phyloP scores from a whole-genome alignment of 2,888 invertebrate species.

The Diabrotica balteata region DNA sequence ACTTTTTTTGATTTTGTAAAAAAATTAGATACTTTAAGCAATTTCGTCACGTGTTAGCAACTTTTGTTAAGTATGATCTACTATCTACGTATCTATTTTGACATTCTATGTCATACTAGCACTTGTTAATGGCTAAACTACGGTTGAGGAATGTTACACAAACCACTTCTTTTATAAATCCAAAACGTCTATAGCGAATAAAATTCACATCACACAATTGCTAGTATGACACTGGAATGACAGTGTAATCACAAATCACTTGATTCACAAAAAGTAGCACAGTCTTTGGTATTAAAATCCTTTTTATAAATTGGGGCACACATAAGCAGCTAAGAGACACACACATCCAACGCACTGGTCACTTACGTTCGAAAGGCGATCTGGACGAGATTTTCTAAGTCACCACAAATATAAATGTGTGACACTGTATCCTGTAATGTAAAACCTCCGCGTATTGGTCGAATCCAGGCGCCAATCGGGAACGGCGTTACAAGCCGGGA shows the following conservation, averaged over 20 bases:
- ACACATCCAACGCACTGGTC: slow-evolving; percentile 39
- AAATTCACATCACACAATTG: slow-evolving; percentile 39
- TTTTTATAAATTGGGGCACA: slow-evolving; percentile 31
- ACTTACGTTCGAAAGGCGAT: slow-evolving; percentile 98
- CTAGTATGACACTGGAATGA: slow-evolving; percentile 50
- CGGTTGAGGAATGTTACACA: slow-evolving; percentile 32
- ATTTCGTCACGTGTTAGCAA: too few species aligned
- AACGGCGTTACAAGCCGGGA: slow-evolving; percentile 61
- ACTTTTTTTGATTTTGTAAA: too few species aligned
- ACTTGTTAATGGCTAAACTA: slow-evolving; percentile 29
- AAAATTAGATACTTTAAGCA: too few species aligned
- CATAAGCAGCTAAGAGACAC: slow-evolving; percentile 38
- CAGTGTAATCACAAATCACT: slow-evolving; percentile 34
- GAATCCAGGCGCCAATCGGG: slow-evolving; percentile 59
- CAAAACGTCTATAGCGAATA: slow-evolving; percentile 30
- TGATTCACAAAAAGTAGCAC: slow-evolving; percentile 30
- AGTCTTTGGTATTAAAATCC: slow-evolving; percentile 34
- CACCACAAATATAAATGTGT: slow-evolving; percentile 78
- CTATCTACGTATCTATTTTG: too few species aligned
- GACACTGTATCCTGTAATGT: slow-evolving; percentile 77
- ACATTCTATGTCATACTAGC: slow-evolving; percentile 44
- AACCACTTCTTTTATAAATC: slow-evolving; percentile 43
- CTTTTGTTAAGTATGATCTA: too few species aligned
- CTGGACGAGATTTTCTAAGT: slow-evolving; percentile 82
- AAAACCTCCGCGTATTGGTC: slow-evolving; percentile 62